Base-by-base conservation (phyloP, 2,797 vertebrate genomes). In the Sebastes aleutianus region DNA sequence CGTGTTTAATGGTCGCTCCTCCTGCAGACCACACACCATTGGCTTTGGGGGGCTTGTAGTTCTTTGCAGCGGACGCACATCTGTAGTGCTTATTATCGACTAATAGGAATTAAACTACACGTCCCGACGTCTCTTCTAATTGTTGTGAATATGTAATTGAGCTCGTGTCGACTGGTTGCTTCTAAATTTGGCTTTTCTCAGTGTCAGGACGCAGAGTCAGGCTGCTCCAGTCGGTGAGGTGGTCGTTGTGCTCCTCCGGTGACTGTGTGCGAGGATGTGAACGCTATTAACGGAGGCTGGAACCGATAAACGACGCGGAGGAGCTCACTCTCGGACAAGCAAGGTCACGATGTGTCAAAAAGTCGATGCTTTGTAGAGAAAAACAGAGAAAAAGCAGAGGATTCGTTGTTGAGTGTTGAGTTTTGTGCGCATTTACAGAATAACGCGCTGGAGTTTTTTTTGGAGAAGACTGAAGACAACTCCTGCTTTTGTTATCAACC, bases 121-220 rank as follows among this genome's bases (percentile, higher is more conserved):
- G 79, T 97, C 96, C 97, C 97, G 90, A 92, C 88, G 91, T 87
- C 95, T 39, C 86, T 53, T 56, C 65, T 88, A 94, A 92, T 90
- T 84, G 89, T 91, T 89, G 94, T 96, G 96, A 97, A 97, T 97
- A 96, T 97, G 96, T 97, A 97, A 97, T 96, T 97, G 96, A 94
- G 96, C 96, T 96, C 95, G 95, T 95, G 95, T 95, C 18, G 95
- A 97, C 94, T 93, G 93, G 95, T 91, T 84, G 95, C 95, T 96
- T 96, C 96, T 96, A 96, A 96, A 97, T 96, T 95, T 97, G 97
- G 94, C 95, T 95, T 39, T 39, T 85, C 50, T 94, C 95, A 93
- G 94, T 94, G 96, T 94, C 94, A 14, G 36, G 36, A 39, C 36
- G 36, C 36, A 39, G 36, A 39, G 36, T 39, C 36, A 78, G 84